phyloP scores from a whole-genome alignment of 1,140 invertebrate genomes.

The Bombus turneri region DNA sequence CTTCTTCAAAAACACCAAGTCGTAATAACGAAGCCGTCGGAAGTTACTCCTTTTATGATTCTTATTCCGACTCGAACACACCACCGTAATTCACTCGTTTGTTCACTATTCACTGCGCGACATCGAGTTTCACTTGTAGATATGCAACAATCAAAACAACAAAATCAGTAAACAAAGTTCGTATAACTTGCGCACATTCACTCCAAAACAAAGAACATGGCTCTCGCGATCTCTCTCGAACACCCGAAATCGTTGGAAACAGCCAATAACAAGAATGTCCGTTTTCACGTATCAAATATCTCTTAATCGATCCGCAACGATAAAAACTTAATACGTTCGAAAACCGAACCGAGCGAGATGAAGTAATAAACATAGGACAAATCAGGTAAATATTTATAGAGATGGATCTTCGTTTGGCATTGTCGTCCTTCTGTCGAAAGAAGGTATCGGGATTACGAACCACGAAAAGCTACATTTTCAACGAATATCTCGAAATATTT shows the following conservation, averaged over 20 bases:
- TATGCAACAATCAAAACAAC: too few relatives aligned
- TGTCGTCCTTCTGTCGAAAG: neutral
- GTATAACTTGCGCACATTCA: neutral
- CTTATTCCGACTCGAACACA: neutral
- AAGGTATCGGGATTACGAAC: neutral
- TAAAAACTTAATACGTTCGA: neutral
- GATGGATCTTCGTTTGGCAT: neutral
- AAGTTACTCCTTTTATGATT: slow-evolving; percentile 1
- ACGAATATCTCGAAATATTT: neutral
- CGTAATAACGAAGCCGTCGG: slow-evolving; percentile 26
- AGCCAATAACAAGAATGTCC: neutral
- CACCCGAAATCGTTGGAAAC: neutral
- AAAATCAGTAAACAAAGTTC: neutral
- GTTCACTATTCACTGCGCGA: slow-evolving; percentile 2
- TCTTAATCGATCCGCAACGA: neutral
- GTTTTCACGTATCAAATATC: neutral
- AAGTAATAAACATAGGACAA: neutral
- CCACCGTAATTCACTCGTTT: slow-evolving; percentile 16
- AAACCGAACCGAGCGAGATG: neutral
- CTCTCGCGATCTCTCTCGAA: neutral
- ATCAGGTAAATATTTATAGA: neutral
- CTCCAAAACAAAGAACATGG: neutral
- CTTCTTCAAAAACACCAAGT: neutral
- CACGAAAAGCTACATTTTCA: slow-evolving; percentile 38
- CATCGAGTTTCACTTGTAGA: neutral